Evolutionary conservation across 92 coral and sea anemone genomes (phyloP).

Genomic region (Hydrozoanthus gracilis): DNA sequence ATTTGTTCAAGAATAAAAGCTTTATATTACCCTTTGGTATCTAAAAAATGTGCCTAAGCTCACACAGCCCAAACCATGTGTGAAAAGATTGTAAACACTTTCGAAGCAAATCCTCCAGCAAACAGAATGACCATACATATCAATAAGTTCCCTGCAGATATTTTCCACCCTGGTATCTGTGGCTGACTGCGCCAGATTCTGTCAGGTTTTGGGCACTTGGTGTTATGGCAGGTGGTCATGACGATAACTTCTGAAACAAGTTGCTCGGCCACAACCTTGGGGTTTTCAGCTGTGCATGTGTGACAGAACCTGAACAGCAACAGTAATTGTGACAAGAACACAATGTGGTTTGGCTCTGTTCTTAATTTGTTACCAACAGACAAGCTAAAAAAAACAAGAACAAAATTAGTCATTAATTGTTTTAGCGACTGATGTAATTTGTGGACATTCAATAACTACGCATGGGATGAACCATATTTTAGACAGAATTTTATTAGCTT

Average conservation of each 20-base stretch:
- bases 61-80: constrained; percentile 49
- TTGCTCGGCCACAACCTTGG: constrained; percentile 31
- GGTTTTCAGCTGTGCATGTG: constrained; percentile 48
- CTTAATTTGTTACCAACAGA: constrained; percentile 43
- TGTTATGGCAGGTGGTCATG: constrained; percentile 44
- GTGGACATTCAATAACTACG: not conserved
- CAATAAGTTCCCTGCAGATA: constrained; percentile 42
- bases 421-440: not conserved
- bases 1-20: not conserved
- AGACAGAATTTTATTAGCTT: not conserved
- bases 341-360: constrained; percentile 47
- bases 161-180: constrained; percentile 32
- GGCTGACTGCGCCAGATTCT: constrained; percentile 54
- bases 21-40: constrained; percentile 42
- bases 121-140: constrained; percentile 37
- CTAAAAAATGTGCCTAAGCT: constrained; percentile 42
- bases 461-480: no score
- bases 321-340: constrained; percentile 46
- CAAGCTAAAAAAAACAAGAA: constrained; percentile 17
- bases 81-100: constrained; percentile 37
- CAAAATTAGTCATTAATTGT: not conserved
- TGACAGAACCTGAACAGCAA: constrained; percentile 45
- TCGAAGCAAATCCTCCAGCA: constrained; percentile 40
- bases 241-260: constrained; percentile 34
- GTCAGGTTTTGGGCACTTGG: constrained; percentile 42